Conservation (phyloP, 2,113 vertebrate genomes). For the Lynx canadensis region DNA sequence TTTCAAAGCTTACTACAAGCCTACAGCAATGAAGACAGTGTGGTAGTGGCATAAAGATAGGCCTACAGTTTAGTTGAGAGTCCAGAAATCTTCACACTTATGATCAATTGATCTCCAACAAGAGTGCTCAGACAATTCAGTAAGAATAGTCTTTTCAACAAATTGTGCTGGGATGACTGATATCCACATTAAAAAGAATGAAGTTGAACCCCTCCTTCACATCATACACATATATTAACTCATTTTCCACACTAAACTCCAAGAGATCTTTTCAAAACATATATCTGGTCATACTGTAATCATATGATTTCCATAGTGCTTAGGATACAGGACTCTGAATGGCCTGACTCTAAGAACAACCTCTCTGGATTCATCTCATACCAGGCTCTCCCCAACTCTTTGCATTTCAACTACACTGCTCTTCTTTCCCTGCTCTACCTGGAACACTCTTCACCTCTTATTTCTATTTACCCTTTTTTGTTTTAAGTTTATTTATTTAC, state of each 20-base stretch:
- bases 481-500: background rate
- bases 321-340: background rate
- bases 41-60: background rate
- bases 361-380: background rate
- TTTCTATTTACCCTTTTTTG: background rate
- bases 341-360: background rate
- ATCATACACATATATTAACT: background rate
- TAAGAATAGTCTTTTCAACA: background rate
- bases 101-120: background rate
- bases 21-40: background rate
- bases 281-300: background rate
- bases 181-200: background rate
- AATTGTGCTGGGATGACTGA: background rate
- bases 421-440: background rate
- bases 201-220: background rate
- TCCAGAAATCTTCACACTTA: background rate
- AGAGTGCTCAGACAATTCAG: background rate
- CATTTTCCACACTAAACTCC: background rate
- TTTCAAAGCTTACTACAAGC: constrained; percentile 46
- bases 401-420: background rate
- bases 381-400: background rate
- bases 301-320: background rate
- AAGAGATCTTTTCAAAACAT: background rate
- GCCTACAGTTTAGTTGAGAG: background rate
- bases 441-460: constrained; percentile 5